Evolutionary conservation across 1,140 invertebrate species (phyloP).

Genomic region (Artemia franciscana): DNA sequence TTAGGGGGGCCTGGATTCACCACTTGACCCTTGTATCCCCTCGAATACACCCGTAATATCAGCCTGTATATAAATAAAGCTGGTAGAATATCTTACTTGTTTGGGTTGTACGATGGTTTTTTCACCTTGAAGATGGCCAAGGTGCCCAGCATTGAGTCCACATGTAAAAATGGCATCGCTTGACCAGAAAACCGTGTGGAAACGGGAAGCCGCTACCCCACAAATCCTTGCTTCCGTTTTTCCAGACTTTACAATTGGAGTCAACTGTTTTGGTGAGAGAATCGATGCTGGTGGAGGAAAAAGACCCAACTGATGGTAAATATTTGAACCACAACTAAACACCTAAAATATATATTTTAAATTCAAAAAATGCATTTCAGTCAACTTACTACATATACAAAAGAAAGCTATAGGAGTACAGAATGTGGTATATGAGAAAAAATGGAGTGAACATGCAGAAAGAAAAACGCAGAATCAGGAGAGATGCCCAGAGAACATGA

Average conservation of each 20-base stretch:
- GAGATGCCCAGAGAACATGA: neutral
- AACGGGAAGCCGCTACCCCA: slow-evolving; percentile 32
- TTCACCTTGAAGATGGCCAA: slow-evolving; percentile 27
- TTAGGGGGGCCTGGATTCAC: no score
- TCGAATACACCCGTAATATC: no score
- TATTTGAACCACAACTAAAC: slow-evolving; percentile 38
- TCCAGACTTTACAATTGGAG: slow-evolving; percentile 12
- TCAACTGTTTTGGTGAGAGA: slow-evolving; percentile 25
- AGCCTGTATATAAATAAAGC: no score
- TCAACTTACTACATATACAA: neutral
- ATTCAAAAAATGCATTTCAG: slow-evolving; percentile 6
- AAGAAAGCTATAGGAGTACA: no score
- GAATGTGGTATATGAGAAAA: neutral
- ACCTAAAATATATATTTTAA: slow-evolving; percentile 27
- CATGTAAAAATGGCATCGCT: slow-evolving; percentile 31
- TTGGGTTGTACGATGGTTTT: slow-evolving; percentile 18
- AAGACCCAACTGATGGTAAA: slow-evolving; percentile 34
- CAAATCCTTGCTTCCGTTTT: slow-evolving; percentile 15
- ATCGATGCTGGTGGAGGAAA: slow-evolving; percentile 25
- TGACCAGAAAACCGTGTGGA: slow-evolving; percentile 42
- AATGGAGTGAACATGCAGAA: neutral
- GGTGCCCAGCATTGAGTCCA: slow-evolving; percentile 46
- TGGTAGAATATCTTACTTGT: slow-evolving; percentile 21
- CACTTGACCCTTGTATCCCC: no score
- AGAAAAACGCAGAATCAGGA: neutral